Percentiles rank a stretch among this genome's conserved stretches.
Evolutionary conservation across 2,888 invertebrate genomes (phyloP).

Genomic region (Napeogenes sylphis): DNA sequence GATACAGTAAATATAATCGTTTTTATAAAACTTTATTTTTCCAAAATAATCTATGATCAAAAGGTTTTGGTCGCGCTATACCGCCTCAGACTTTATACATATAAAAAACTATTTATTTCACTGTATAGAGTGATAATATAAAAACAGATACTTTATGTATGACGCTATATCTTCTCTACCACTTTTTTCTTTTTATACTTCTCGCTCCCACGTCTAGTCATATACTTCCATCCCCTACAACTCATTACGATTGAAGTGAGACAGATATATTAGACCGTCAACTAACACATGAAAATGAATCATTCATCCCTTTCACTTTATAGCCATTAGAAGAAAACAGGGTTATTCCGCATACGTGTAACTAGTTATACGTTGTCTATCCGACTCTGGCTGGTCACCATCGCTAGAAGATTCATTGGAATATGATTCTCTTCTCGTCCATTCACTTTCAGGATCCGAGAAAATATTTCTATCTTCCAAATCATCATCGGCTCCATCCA

Average conservation of each 20-base stretch:
- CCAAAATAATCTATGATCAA: background rate
- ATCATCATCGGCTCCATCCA: conserved; percentile 69
- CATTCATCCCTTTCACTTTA: conserved; percentile 10
- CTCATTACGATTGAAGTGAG: too few species aligned
- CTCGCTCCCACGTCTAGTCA: background rate
- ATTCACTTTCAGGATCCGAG: conserved; percentile 85
- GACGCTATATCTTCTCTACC: background rate
- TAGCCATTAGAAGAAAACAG: conserved; percentile 7
- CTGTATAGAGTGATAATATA: background rate
- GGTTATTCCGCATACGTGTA: conserved; percentile 41
- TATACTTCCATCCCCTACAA: background rate
- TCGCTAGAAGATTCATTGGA: conserved; percentile 48
- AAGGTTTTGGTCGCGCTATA: background rate
- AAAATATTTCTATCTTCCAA: conserved; percentile 79
- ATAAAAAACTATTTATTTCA: background rate
- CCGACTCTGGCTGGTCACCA: conserved; percentile 78
- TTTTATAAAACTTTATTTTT: conserved; percentile 9
- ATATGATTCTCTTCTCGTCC: conserved; percentile 58
- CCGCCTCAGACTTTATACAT: background rate
- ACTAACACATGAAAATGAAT: background rate
- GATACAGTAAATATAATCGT: background rate
- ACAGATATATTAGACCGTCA: too few species aligned
- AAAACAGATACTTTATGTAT: background rate
- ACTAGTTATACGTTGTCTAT: conserved; percentile 52
- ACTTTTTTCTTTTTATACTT: background rate